Conservation (phyloP, 2,113 vertebrate species). For the Cercocebus atys region DNA sequence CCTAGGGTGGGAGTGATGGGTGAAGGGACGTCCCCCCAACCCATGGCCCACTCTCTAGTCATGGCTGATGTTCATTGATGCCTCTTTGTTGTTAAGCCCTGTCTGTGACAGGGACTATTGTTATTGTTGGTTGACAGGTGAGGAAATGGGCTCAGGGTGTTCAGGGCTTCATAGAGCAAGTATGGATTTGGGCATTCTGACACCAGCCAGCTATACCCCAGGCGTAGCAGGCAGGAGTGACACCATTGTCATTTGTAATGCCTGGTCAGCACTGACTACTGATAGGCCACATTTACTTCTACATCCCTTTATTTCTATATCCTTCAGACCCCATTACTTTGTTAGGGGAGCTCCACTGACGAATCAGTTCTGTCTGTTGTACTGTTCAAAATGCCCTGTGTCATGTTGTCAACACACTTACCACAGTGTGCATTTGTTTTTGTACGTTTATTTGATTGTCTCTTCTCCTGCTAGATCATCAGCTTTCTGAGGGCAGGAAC, state of each 20-base stretch:
- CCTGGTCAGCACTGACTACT: neutral
- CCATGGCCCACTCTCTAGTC: neutral
- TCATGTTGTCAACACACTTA: neutral
- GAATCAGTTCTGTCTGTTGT: neutral
- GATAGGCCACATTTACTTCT: neutral
- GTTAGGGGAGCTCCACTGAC: neutral
- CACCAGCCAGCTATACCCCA: neutral
- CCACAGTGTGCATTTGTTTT: neutral
- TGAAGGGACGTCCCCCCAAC: too few species aligned
- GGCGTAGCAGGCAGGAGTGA: neutral
- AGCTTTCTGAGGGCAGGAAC: neutral
- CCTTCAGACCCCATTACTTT: neutral
- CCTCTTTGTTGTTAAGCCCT: neutral
- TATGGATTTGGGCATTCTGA: neutral
- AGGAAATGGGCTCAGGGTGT: neutral
- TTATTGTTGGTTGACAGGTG: neutral
- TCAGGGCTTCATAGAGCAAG: neutral
- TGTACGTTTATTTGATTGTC: neutral
- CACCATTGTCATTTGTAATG: neutral
- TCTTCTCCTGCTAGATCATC: neutral
- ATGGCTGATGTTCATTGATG: neutral
- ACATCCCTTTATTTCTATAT: neutral
- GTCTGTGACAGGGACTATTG: neutral
- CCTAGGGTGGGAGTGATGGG: neutral
- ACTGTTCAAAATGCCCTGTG: neutral